Conservation (phyloP, 1,140 invertebrate species). For the Drosophila pseudoananassae region DNA sequence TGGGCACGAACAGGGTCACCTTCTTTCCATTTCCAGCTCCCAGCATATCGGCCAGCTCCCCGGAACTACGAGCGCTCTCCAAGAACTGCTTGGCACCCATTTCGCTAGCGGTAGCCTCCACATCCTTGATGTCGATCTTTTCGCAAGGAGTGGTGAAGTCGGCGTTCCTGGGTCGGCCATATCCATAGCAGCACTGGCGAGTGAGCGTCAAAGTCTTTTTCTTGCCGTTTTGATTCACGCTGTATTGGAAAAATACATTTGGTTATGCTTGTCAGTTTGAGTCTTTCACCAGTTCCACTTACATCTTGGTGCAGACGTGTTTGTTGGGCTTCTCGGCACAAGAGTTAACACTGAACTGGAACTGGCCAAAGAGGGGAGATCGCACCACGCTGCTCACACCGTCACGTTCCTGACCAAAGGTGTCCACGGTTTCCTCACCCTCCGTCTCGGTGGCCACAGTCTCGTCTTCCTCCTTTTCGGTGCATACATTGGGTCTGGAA, state of each 20-base stretch:
- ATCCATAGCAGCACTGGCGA: conserved; percentile 87
- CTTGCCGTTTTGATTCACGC: conserved; percentile 86
- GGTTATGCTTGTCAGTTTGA: background rate
- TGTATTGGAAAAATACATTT: conserved; percentile 47
- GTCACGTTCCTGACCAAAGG: conserved; percentile 78
- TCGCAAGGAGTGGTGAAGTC: conserved; percentile 84
- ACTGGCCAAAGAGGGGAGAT: conserved; percentile 82
- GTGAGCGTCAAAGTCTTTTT: conserved; percentile 86
- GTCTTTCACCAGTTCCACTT: conserved; percentile 60
- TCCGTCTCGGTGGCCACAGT: conserved; percentile 61
- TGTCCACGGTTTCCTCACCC: conserved; percentile 65
- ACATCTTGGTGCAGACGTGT: conserved; percentile 86
- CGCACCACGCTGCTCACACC: conserved; percentile 56
- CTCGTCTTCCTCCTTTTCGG: conserved; percentile 73
- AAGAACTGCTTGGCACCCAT: conserved; percentile 86
- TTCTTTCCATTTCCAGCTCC: conserved; percentile 80
- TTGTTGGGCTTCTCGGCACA: conserved; percentile 86
- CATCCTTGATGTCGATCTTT: conserved; percentile 85
- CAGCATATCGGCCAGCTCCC: conserved; percentile 83
- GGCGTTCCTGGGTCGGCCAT: conserved; percentile 83
- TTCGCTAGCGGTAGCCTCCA: conserved; percentile 85
- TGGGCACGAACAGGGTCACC: conserved; percentile 86
- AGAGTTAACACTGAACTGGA: conserved; percentile 85
- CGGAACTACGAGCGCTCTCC: conserved; percentile 84
- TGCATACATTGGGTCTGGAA: conserved; percentile 76